A percentile compares a stretch with the other conserved stretches of the same genome.
Evolutionary conservation across 1,140 invertebrate species (phyloP).

Genomic region (Plectus sambesii): DNA sequence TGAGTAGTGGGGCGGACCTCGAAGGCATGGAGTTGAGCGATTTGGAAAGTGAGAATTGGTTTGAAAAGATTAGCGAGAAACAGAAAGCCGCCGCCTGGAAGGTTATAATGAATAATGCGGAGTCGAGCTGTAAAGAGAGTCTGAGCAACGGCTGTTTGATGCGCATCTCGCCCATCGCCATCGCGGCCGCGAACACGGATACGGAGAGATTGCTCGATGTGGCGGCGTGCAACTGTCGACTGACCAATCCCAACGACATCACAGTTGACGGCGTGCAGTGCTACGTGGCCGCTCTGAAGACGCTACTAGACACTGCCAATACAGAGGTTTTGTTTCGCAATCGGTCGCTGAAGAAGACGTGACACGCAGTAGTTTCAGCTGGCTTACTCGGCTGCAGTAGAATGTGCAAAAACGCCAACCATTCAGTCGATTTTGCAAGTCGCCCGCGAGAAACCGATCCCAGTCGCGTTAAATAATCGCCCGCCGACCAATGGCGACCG

Average conservation of each 20-base stretch:
- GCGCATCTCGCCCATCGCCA: constrained; percentile 24
- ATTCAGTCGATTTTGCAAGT: constrained; percentile 9
- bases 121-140: constrained; percentile 15
- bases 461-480: constrained; percentile 17
- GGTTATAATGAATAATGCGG: constrained; percentile 5
- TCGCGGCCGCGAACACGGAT: constrained; percentile 10
- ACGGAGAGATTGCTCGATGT: constrained; percentile 13
- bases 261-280: constrained; percentile 14
- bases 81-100: background rate
- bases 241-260: constrained; percentile 21
- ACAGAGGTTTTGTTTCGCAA: background rate
- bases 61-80: constrained; percentile 6
- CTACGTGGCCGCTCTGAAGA: constrained; percentile 16
- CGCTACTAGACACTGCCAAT: constrained; percentile 14
- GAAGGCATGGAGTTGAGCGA: background rate
- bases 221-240: constrained; percentile 10
- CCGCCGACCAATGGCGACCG: constrained; percentile 15
- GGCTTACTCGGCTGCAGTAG: constrained; percentile 9
- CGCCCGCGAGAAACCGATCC: constrained; percentile 2
- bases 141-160: constrained; percentile 25
- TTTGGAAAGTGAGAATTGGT: constrained; percentile 9
- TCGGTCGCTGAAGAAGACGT: no score
- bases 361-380: constrained; percentile 12
- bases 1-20: constrained; percentile 9
- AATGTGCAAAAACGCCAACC: constrained; percentile 1